Evolutionary conservation across 2,113 vertebrate species (phyloP), one percentile per base, ranked within the genome.

Genomic region (Dromiciops gliroides): DNA sequence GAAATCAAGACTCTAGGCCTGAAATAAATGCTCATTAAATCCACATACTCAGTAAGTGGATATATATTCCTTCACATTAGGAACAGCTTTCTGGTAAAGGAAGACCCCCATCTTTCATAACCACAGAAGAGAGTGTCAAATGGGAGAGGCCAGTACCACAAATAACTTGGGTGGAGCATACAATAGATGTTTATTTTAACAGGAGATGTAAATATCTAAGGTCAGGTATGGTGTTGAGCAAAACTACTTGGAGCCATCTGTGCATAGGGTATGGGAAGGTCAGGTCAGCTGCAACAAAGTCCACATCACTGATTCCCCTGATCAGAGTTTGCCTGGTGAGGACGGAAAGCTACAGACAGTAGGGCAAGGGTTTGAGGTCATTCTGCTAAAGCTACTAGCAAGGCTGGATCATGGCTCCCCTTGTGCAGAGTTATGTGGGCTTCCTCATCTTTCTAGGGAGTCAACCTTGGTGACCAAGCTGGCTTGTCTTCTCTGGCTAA

Each of bases 11-110:
- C 2, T 95, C 49, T 16, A 90, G 83, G 51, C 8, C 44, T 95
- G 93, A 95, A 91, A 90, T 89, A 83, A 83, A 90, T 92, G 88
- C 95, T 93, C 56, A 19, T 60, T 93, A 95, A 95, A 92, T 90
- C 48, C 53, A 48, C 3, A 75, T 7, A 88, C 51, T 89, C 23
- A 90, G 56, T 11, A 8, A 90, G 94, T 93, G 31, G 50, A 67
- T 51, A 14, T 1, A 91, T 95, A 94, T 67, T 2, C 2, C 47
- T 50, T 92, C 49, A 67, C 19, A 92, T 94, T 94, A 95, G n/a
- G 75, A 47, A 89, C 28, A 95, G 22, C 67, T 31, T 24, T 67
- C 60, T 37, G 60, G 31, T 4, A 67, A 67, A 67, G 12, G 31
- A 67, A 3, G 37, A 67, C 0, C 22, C 52, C 25, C 28, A 75